These are phyloP conservation scores for Cynopterus brachyotis DNA, from an alignment of 2,113 vertebrate genomes.

Conservation along the genomic window DNA sequence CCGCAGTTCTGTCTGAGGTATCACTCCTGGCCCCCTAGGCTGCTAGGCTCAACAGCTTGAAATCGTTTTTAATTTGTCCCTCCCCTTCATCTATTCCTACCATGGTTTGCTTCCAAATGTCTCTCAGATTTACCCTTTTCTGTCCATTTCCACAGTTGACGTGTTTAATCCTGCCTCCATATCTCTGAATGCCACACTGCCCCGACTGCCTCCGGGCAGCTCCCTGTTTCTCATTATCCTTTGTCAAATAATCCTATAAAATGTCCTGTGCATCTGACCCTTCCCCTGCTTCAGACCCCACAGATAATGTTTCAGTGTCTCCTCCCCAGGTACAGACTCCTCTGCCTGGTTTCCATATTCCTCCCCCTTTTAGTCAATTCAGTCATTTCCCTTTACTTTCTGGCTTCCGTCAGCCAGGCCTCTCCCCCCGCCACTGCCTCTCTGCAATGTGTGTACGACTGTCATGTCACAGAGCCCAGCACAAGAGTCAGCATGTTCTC, in stretches of 20 bases:
- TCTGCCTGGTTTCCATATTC: neutral
- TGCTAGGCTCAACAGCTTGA: neutral
- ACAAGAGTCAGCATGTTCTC: fast-evolving
- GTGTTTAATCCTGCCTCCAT: neutral
- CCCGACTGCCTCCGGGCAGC: neutral
- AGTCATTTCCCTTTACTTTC: too few relatives aligned
- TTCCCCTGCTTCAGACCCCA: neutral
- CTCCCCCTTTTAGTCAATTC: neutral
- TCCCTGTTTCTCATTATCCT: neutral
- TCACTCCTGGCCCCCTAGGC: neutral
- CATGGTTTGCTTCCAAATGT: neutral
- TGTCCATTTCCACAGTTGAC: neutral
- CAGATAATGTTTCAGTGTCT: neutral
- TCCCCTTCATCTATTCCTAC: neutral
- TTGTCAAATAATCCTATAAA: neutral
- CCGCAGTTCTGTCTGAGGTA: neutral
- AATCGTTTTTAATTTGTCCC: neutral
- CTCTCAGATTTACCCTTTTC: neutral
- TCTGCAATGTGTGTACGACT: fast-evolving
- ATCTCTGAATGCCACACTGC: too few relatives aligned
- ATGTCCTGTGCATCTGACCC: neutral
- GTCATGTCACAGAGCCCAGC: fast-evolving
- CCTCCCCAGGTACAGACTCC: neutral
- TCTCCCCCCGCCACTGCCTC: neutral
- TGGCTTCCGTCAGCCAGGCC: neutral